Evolutionary conservation across 2,113 vertebrate genomes (phyloP).

Genomic region (Spermophilus dauricus): DNA sequence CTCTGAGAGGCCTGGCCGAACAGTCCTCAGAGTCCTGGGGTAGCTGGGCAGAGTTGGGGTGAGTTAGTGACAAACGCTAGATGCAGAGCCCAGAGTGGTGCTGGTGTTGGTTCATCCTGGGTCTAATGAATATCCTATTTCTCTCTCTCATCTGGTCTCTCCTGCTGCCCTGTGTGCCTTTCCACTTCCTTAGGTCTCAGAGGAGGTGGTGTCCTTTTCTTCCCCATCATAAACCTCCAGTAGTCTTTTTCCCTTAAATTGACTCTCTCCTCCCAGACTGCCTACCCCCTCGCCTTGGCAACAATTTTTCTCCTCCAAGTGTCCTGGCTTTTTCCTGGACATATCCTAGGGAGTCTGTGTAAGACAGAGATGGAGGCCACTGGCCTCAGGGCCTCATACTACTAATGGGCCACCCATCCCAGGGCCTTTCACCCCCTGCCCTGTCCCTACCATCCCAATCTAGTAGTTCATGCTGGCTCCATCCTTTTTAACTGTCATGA

Average conservation of each 20-base stretch:
- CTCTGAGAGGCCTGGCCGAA: conserved; percentile 75
- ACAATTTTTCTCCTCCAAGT: not conserved
- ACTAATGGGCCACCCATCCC: not conserved
- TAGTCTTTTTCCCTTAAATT: not conserved
- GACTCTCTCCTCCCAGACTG: not conserved
- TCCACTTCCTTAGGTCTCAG: not conserved
- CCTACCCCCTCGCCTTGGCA: not conserved
- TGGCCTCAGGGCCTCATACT: not conserved
- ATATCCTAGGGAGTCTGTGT: not conserved
- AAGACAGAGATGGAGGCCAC: not conserved
- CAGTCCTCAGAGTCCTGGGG: conserved; percentile 80
- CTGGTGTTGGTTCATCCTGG: not conserved
- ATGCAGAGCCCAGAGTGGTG: not conserved
- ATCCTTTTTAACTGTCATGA: not conserved
- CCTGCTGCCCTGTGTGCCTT: not conserved
- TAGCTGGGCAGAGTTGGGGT: conserved; percentile 72
- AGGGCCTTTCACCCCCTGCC: not conserved
- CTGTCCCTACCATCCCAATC: too few relatives aligned
- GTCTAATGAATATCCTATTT: not conserved
- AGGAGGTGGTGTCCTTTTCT: not conserved
- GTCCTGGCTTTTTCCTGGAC: not conserved
- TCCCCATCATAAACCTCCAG: not conserved
- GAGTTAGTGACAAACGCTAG: conserved; percentile 14
- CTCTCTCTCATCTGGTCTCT: not conserved
- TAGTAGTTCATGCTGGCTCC: not conserved